Percentiles rank a stretch among this genome's conserved stretches.
Evolutionary conservation across 2,113 vertebrate genomes (phyloP).

Genomic region (Pluvialis apricaria): DNA sequence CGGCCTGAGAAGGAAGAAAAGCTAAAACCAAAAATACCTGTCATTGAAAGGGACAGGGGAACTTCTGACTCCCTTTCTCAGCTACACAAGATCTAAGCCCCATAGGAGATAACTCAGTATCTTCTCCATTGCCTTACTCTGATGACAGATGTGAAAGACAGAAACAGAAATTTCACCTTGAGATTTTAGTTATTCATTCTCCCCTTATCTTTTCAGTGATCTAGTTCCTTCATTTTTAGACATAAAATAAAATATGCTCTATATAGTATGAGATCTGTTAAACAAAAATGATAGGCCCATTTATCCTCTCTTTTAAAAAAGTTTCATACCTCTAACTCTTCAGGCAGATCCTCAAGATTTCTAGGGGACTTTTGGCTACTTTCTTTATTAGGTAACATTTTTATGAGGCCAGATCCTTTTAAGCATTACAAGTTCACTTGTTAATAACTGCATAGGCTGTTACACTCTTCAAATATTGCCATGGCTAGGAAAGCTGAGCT

Average conservation of each 20-base stretch:
- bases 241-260: neutral
- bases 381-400: neutral
- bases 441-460: neutral
- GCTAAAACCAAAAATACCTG: neutral
- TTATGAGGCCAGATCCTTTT: neutral
- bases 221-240: neutral
- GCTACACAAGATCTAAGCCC: neutral
- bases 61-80: neutral
- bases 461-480: neutral
- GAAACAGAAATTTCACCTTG: neutral
- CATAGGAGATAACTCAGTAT: neutral
- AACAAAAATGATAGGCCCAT: neutral
- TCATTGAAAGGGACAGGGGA: neutral
- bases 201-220: neutral
- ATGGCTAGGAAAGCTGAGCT: neutral
- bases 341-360: neutral
- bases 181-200: neutral
- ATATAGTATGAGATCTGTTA: neutral
- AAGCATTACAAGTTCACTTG: neutral
- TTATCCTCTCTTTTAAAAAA: neutral
- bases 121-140: neutral
- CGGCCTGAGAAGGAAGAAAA: neutral
- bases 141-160: neutral
- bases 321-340: neutral
- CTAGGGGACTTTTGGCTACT: neutral